Conservation (phyloP, 2,888 invertebrate species). For the Leptinotarsa juncta region DNA sequence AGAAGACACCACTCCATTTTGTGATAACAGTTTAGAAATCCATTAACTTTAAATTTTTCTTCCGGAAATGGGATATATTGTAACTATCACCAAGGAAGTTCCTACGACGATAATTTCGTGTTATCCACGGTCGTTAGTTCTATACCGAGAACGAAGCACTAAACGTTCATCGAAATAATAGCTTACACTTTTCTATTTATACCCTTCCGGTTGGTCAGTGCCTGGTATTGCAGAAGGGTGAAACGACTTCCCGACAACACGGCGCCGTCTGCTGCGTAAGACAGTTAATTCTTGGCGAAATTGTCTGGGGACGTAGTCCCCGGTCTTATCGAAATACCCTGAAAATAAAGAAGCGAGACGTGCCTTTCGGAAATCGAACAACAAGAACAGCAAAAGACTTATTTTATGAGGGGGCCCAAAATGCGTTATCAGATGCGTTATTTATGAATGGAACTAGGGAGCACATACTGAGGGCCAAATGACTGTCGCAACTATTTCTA, state of each 20-base stretch:
- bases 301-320: background rate
- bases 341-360: background rate
- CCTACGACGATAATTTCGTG: background rate
- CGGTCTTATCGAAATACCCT: background rate
- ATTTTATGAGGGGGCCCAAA: too few relatives aligned
- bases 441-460: too few relatives aligned
- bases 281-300: background rate
- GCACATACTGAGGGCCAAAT: too few relatives aligned
- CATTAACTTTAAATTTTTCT: too few relatives aligned
- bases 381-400: too few relatives aligned
- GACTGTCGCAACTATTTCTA: too few relatives aligned
- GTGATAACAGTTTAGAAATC: too few relatives aligned
- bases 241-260: conserved; percentile 15
- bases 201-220: conserved; percentile 37
- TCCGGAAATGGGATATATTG: too few relatives aligned
- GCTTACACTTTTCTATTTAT: conserved; percentile 31
- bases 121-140: background rate
- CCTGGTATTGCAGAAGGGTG: conserved; percentile 25
- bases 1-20: too few relatives aligned
- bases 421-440: too few relatives aligned
- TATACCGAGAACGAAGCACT: background rate
- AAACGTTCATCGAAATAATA: background rate
- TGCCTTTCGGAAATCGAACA: background rate
- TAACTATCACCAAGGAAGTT: background rate
- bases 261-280: conserved; percentile 6